Evolutionary conservation across 2,888 invertebrate genomes (phyloP).

Genomic region (Drosophila ochracea): DNA sequence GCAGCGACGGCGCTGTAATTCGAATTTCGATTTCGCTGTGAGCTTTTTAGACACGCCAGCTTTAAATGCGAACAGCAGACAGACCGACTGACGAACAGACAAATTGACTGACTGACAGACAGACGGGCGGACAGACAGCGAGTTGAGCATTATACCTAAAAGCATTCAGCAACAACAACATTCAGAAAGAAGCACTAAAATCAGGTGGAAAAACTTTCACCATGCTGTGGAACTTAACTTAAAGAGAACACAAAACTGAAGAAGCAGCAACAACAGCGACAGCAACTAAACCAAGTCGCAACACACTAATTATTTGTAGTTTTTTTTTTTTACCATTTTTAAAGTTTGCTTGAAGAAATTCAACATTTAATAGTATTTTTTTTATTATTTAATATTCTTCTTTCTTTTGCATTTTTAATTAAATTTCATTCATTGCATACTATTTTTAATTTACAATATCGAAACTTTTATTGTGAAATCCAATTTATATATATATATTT

Average conservation of each 20-base stretch:
- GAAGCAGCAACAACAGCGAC: conserved; percentile 9
- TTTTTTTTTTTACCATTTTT: background rate
- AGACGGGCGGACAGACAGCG: conserved; percentile 22
- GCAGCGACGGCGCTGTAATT: conserved; percentile 44
- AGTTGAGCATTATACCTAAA: conserved; percentile 39
- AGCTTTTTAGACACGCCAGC: conserved; percentile 56
- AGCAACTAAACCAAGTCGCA: conserved; percentile 20
- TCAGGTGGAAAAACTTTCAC: conserved; percentile 74
- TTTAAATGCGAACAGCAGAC: conserved; percentile 37
- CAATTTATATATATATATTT: background rate
- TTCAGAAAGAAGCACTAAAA: conserved; percentile 50
- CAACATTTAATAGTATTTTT: background rate
- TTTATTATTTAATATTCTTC: background rate
- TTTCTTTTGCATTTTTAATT: background rate
- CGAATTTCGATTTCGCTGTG: conserved; percentile 60
- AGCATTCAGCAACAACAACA: conserved; percentile 26
- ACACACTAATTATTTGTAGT: conserved; percentile 6
- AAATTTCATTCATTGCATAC: background rate
- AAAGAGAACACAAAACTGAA: conserved; percentile 62
- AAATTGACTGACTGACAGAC: conserved; percentile 10
- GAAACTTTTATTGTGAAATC: background rate
- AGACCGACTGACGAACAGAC: conserved; percentile 12
- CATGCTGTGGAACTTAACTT: conserved; percentile 48
- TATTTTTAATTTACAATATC: background rate
- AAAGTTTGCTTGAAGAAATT: background rate